These are phyloP conservation scores for Cosmia trapezina DNA, from an alignment of 2,888 invertebrate species.

Conservation along the genomic window DNA sequence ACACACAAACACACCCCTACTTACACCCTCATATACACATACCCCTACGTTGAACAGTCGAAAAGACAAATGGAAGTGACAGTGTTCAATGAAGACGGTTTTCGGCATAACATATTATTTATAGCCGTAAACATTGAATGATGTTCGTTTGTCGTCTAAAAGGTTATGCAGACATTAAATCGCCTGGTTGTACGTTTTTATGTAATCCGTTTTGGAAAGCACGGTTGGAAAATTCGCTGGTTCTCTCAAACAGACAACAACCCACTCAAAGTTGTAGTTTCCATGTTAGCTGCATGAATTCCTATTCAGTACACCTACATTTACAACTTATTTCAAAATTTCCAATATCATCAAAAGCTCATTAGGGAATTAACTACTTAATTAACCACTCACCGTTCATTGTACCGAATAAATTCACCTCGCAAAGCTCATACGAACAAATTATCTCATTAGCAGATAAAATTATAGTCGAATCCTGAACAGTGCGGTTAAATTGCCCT, in stretches of 20 bases:
- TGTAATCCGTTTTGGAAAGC: background rate
- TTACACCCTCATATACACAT: conserved; percentile 7
- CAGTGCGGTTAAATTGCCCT: background rate
- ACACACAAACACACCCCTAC: conserved; percentile 29
- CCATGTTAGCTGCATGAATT: background rate
- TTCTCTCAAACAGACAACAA: background rate
- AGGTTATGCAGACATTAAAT: background rate
- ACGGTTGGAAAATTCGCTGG: no score
- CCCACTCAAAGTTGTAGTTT: background rate
- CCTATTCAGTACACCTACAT: background rate
- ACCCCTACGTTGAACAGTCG: conserved; percentile 2
- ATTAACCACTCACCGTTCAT: background rate
- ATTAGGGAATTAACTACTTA: background rate
- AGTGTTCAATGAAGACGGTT: conserved; percentile 27
- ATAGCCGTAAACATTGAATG: background rate
- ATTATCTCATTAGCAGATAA: conserved; percentile 7
- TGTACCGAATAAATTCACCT: background rate
- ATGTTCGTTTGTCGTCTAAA: background rate
- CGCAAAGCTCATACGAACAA: background rate
- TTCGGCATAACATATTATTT: conserved; percentile 20
- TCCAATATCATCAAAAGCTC: conserved; percentile 1
- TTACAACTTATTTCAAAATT: background rate
- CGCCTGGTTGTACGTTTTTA: background rate
- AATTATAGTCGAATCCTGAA: background rate
- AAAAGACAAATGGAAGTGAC: conserved; percentile 4